A percentile compares a stretch with the other conserved stretches of the same genome.
phyloP scores from a whole-genome alignment of 2,888 invertebrate species.

The Nemotelus pantherinus region DNA sequence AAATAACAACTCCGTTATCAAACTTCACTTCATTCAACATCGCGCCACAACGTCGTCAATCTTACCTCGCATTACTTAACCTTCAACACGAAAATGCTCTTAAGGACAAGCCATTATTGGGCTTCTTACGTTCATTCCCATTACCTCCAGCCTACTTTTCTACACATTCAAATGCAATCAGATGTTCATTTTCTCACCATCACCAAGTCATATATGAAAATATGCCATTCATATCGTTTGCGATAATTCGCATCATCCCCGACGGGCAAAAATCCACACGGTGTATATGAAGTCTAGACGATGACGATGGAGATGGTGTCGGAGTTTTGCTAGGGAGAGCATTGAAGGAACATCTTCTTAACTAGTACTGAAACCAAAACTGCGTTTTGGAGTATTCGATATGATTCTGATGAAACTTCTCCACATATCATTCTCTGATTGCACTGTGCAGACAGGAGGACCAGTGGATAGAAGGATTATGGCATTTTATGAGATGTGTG shows the following conservation, averaged over 20 bases:
- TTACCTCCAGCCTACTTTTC: constrained; percentile 18
- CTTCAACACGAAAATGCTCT: constrained; percentile 43
- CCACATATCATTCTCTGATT: not conserved
- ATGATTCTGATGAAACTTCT: no score
- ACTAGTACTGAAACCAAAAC: not conserved
- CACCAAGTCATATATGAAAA: constrained; percentile 41
- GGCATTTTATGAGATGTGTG: constrained; percentile 30
- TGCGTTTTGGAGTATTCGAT: not conserved
- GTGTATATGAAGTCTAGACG: no score
- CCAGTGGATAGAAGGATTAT: not conserved
- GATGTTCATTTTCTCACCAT: constrained; percentile 44
- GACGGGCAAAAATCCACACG: constrained; percentile 17
- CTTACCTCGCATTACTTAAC: constrained; percentile 36
- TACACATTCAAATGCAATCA: constrained; percentile 40
- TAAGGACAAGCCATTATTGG: constrained; percentile 36
- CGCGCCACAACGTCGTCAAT: constrained; percentile 18
- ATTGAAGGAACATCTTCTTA: no score
- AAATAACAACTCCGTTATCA: no score
- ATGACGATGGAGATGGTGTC: no score
- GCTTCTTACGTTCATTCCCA: constrained; percentile 32
- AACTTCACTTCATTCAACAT: no score
- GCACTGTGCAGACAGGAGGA: not conserved
- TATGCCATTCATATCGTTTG: constrained; percentile 38
- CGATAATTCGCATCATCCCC: constrained; percentile 38
- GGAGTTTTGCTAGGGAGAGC: no score